Conservation (phyloP, 2,888 invertebrate species). For the Limnephilus marmoratus region DNA sequence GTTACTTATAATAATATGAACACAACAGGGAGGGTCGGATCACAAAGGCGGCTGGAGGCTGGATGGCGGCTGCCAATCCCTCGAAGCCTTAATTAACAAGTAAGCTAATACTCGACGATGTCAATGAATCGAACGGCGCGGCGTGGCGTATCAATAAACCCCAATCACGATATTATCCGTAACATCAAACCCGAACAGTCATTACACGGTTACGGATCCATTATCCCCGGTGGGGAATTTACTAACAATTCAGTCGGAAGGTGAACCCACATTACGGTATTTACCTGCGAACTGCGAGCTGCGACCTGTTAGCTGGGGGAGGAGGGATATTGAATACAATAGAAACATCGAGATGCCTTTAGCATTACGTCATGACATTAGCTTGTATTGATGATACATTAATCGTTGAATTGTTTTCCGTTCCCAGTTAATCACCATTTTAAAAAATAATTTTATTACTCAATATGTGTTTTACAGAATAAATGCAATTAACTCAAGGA, state of each 20-base stretch:
- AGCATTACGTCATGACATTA: not conserved
- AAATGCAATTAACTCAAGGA: not conserved
- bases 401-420: not conserved
- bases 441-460: too few relatives aligned
- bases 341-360: not conserved
- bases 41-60: not conserved
- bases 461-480: not conserved
- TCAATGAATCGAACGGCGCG: conserved; percentile 26
- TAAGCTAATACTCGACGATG: not conserved
- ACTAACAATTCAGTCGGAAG: conserved; percentile 7
- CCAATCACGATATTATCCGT: conserved; percentile 9
- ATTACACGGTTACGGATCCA: conserved; percentile 32
- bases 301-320: not conserved
- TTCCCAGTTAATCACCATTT: too few relatives aligned
- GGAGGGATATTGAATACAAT: not conserved
- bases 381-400: not conserved
- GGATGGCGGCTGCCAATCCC: not conserved
- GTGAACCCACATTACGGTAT: conserved; percentile 36
- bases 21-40: not conserved
- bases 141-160: conserved; percentile 31
- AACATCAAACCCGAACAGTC: conserved; percentile 31
- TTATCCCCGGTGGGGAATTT: conserved; percentile 26
- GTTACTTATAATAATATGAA: not conserved
- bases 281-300: conserved; percentile 20
- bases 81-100: not conserved